These are phyloP conservation scores for Amiota mariae DNA, from an alignment of 2,888 invertebrate genomes.

Conservation along the genomic window DNA sequence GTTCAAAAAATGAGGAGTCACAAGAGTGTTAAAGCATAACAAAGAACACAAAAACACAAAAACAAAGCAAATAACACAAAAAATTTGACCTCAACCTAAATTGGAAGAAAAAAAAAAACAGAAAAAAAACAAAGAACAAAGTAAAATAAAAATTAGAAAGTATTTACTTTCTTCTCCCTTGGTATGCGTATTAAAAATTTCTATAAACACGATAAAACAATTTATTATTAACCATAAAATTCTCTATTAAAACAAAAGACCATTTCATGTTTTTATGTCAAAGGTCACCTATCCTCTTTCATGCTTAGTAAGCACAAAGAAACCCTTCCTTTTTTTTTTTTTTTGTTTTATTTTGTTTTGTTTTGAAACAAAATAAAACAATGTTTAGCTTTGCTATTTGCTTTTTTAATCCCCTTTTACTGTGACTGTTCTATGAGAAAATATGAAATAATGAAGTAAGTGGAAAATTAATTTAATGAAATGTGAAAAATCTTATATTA, in stretches of 20 bases:
- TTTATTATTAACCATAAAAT: conserved; percentile 56
- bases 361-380: neutral
- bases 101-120: neutral
- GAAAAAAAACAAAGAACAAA: too few relatives aligned
- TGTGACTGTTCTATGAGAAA: too few relatives aligned
- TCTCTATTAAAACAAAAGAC: neutral
- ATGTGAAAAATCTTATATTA: conserved; percentile 53
- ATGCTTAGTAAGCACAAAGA: neutral
- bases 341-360: neutral
- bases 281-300: conserved; percentile 38
- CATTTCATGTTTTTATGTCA: conserved; percentile 33
- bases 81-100: conserved; percentile 9
- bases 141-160: conserved; percentile 16
- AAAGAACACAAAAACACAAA: neutral
- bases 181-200: conserved; percentile 46
- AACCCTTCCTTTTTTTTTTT: neutral
- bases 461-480: conserved; percentile 59
- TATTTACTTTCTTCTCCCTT: neutral
- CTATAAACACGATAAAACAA: conserved; percentile 62
- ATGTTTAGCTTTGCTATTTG: too few relatives aligned
- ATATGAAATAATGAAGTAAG: neutral
- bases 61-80: conserved; percentile 21
- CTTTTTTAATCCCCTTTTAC: too few relatives aligned
- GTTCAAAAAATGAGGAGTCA: conserved; percentile 51
- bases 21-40: conserved; percentile 33